Evolutionary conservation across 2,113 vertebrate species (phyloP).

Genomic region (Pipa parva): DNA sequence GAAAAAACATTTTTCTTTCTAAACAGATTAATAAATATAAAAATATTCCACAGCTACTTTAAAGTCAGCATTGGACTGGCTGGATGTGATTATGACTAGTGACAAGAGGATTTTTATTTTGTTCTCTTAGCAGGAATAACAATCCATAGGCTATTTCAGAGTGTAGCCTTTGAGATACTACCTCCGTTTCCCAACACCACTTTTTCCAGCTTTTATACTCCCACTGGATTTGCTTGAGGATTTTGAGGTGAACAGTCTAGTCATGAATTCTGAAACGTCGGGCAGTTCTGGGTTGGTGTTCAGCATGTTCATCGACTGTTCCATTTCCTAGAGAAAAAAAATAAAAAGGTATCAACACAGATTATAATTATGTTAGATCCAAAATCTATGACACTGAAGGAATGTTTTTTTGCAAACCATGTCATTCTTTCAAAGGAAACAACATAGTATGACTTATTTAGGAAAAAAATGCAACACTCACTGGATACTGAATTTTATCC

Average conservation of each 20-base stretch:
- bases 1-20: background rate
- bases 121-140: background rate
- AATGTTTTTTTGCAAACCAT: no score
- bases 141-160: background rate
- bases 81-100: background rate
- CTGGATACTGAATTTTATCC: no score
- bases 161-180: constrained; percentile 65
- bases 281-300: constrained; percentile 97
- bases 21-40: background rate
- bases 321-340: constrained; percentile 82
- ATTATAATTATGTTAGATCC: no score
- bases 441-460: no score
- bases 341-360: background rate
- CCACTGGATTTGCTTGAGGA: constrained; percentile 81
- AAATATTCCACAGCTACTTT: background rate
- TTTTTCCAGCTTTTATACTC: constrained; percentile 84
- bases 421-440: no score
- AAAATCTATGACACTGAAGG: no score
- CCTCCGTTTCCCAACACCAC: constrained; percentile 86
- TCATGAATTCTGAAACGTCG: constrained; percentile 98
- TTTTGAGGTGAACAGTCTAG: constrained; percentile 96
- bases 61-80: background rate
- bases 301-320: constrained; percentile 99
- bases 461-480: no score
- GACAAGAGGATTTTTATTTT: background rate